Base-by-base conservation (phyloP, 2,888 invertebrate genomes). In the Leptinotarsa rubiginosa region DNA sequence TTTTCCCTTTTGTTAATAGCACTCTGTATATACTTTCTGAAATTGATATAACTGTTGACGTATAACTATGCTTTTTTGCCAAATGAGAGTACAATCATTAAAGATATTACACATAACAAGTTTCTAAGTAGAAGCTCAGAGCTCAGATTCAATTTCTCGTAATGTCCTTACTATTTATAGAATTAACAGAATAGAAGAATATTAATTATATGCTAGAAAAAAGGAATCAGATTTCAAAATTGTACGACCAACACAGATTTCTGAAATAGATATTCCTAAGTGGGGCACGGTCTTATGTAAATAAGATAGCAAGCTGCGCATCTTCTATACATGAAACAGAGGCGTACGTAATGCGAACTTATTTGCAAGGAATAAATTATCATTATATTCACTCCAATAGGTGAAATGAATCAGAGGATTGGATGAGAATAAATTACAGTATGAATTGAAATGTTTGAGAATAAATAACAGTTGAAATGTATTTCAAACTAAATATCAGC, bases 201-300 rank as follows among this genome's bases (percentile, higher is more conserved):
- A 56, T 56, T 56, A 20, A 56, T 56, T 12, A 22, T 13, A 56
- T 25, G 13, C 22, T 13, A 56, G 13, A 56, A 25, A 25, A 22
- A 25, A 56, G 13, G 56, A 4, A 56, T 56, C 20, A 62, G 62
- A 62, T 62, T 62, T 41, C 62, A 62, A 62, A n/a, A 62, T 31
- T 41, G 1, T 62, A 62, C 62, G 18, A 41, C 31, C 69, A 69
- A 69, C 56, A 65, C 47, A 70, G 71, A 74, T 74, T 69, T 62
- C 65, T 72, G 72, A 75, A 72, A 73, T 73, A 68, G 75, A 75
- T 78, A 74, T 79, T 79, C 71, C 75, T 74, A 80, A 78, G 79
- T 81, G 75, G 80, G 80, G 78, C 81, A 79, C 75, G 80, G 80
- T 77, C 80, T 81, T 80, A 81, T 81, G 80, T 77, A 81, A 81